Evolutionary conservation across 2,888 invertebrate species (phyloP).

Genomic region (Drosophila cracens): DNA sequence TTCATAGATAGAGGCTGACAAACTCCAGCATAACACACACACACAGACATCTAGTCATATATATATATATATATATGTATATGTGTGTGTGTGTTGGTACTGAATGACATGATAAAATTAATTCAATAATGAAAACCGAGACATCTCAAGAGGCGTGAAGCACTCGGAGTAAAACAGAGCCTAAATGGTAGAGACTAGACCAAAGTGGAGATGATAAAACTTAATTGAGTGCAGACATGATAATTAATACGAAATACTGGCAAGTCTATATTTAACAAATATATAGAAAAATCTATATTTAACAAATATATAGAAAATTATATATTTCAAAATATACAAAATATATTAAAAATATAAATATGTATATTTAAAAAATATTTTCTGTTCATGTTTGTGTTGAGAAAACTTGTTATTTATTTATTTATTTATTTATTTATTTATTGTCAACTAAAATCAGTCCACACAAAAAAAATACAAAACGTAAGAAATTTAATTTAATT

Average conservation of each 20-base stretch:
- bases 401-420: no score
- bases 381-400: no score
- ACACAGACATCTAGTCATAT: slow-evolving; percentile 7
- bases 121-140: slow-evolving; percentile 43
- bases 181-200: neutral
- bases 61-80: neutral
- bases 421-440: no score
- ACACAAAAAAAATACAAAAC: no score
- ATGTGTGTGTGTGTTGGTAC: slow-evolving; percentile 10
- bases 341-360: no score
- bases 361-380: neutral
- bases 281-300: no score
- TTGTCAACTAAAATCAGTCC: no score
- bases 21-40: neutral
- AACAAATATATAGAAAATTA: no score
- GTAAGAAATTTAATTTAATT: no score
- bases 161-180: neutral
- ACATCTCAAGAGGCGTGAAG: slow-evolving; percentile 1
- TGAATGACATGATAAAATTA: slow-evolving; percentile 44
- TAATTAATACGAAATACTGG: neutral
- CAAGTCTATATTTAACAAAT: neutral
- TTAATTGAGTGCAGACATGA: neutral
- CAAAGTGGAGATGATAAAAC: neutral
- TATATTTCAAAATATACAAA: no score
- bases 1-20: slow-evolving; percentile 39